phyloP scores from a whole-genome alignment of 1,140 invertebrate species.

The Pogonomyrmex barbatus region DNA sequence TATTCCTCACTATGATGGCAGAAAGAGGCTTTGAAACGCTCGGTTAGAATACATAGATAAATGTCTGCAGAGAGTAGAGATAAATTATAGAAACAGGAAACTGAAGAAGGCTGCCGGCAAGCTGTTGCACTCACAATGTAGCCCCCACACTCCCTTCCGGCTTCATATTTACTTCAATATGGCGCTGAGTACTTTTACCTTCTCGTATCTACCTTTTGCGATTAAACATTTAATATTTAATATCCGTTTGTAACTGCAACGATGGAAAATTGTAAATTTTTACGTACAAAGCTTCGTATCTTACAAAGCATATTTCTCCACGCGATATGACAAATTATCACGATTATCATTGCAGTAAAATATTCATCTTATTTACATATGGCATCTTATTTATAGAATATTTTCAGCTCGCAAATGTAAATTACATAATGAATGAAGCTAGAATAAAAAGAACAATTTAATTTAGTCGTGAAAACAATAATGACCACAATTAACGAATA shows the following conservation, averaged over 20 bases:
- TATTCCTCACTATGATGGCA: background rate
- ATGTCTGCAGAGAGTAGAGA: constrained; percentile 44
- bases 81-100: constrained; percentile 66
- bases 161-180: constrained; percentile 61
- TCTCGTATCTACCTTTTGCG: background rate
- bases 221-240: constrained; percentile 52
- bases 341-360: constrained; percentile 8
- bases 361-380: background rate
- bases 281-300: background rate
- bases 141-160: constrained; percentile 36
- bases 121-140: constrained; percentile 60
- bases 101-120: constrained; percentile 54
- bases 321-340: background rate
- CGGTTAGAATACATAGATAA: constrained; percentile 45
- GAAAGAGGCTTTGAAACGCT: background rate
- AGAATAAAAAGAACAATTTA: background rate
- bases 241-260: constrained; percentile 29
- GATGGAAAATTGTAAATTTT: constrained; percentile 26
- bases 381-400: background rate
- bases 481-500: background rate
- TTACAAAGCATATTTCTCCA: background rate
- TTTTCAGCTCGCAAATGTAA: background rate
- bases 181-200: constrained; percentile 20
- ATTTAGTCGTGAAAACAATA: too few species aligned
- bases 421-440: too few species aligned